Evolutionary conservation across 2,113 vertebrate genomes (phyloP), one percentile per base, ranked within the genome.

Genomic region (Lutjanus erythropterus): DNA sequence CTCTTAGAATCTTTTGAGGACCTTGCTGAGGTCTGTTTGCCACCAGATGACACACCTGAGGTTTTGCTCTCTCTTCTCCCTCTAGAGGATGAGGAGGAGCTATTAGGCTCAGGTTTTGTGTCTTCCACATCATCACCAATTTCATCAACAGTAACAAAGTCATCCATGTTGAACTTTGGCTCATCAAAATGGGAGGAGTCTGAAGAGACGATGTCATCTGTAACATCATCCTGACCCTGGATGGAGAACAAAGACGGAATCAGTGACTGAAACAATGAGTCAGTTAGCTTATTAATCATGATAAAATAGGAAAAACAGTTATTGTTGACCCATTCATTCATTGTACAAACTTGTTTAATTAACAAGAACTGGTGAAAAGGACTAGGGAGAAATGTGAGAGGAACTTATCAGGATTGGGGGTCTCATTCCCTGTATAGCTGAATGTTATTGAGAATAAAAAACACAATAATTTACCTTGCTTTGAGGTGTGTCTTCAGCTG

Each of bases 101-200:
- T 4, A 2, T 33, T n/a, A 2, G 47, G 39, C 2, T 50, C n/a
- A 0, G 61, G 25, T n/a, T 16, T 31, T 10, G 6, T 4, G 4
- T 84, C 69, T 4, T 14, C 47, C 4, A 6, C 16, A 0, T 81
- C 81, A 6, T 86, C 86, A 6, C 37, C 46, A 6, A 91, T 66
- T 80, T 93, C 90, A 64, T 91, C 91, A 16, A 93, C 78, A 1
- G 84, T 91, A 39, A 93, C 87, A 74, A 91, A 93, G n/a, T 90
- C 90, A 0, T 85, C 84, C 27, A 89, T 70, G 71, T 86, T 75
- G 44, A 92, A 87, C 27, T 39, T n/a, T 9, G 53, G 27, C 29
- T 71, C 60, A 2, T 89, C 71, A 37, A 80, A 75, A 10, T 47
- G 0, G 14, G 1, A 6, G 19, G 21, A 9, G 1, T 58, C 52